Base-by-base conservation (phyloP, 2,797 vertebrate genomes). In the Pipistrellus nathusii region DNA sequence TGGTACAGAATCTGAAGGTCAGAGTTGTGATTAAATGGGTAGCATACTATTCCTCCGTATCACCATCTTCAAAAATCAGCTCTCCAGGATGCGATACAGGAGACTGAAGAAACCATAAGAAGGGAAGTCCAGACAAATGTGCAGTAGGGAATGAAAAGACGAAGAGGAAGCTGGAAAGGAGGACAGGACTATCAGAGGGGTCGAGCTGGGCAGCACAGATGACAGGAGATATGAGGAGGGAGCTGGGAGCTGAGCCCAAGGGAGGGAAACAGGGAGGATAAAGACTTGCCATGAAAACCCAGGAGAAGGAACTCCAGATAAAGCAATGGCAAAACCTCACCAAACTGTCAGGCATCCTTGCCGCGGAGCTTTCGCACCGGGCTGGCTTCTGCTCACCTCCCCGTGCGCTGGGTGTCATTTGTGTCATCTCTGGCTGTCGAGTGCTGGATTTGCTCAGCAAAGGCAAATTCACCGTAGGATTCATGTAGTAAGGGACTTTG, bases 271-370 rank as follows among this genome's bases (percentile, higher is more conserved):
- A 38, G 17, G 11, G 66, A 64, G 27, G 14, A 44, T 44, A n/a
- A 85, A 51, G 78, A 48, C 10, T 1, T 14, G 84, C 6, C 8
- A 17, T 8, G 27, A 20, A 25, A 73, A 82, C 55, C 53, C 12
- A 35, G 48, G 18, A 32, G 23, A 30, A 76, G 75, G 53, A 41
- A n/a, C 18, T 14, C 0, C 0, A 1, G 55, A 41, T 1, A 3
- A 30, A 21, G 53, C 48, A 21, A 11, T 8, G 86, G 32, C 15
- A 15, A 46, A 78, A 23, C 13, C 2, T 55, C 23, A 2, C 25
- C 20, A 38, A 13, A 20, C 30, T n/a, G 8, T 8, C n/a, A 17
- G 44, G 10, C 1, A 1, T 32, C 88, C 2, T 0, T 53, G 32
- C 13, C 30, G 11, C 23, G 6, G 48, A 46, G 6, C 10, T 35